Percentiles rank a stretch among this genome's conserved stretches.
phyloP scores from a whole-genome alignment of 2,113 vertebrate genomes.

The Sander vitreus region DNA sequence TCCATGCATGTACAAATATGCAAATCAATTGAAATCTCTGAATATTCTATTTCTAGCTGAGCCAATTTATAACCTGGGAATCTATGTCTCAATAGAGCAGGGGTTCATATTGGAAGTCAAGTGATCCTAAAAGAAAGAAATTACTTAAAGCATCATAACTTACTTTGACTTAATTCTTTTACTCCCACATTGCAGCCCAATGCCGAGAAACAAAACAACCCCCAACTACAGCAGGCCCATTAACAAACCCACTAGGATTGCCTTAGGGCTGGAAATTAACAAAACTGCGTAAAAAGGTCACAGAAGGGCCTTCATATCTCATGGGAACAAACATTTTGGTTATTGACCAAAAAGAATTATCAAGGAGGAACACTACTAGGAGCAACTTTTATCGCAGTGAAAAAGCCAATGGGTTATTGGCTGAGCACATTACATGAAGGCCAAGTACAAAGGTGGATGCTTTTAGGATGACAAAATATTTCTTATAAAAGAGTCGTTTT shows the following conservation, averaged over 20 bases:
- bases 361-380: neutral
- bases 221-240: conserved; percentile 16
- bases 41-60: neutral
- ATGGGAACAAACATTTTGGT: conserved; percentile 55
- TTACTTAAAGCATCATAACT: conserved; percentile 39
- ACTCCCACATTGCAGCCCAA: conserved; percentile 20
- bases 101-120: conserved; percentile 7
- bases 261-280: conserved; percentile 23
- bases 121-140: conserved; percentile 13
- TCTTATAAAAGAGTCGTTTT: neutral
- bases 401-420: conserved; percentile 13
- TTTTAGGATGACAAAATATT: conserved; percentile 3
- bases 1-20: neutral
- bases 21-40: neutral
- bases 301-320: conserved; percentile 41
- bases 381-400: conserved; percentile 2
- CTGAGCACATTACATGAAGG: neutral
- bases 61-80: conserved; percentile 19
- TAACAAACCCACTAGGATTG: conserved; percentile 32
- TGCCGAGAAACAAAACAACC: conserved; percentile 39
- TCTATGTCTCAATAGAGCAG: conserved; percentile 8
- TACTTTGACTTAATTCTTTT: conserved; percentile 31
- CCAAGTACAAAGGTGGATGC: neutral
- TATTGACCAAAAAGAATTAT: conserved; percentile 17
- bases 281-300: conserved; percentile 39